Evolutionary conservation across 1,140 invertebrate species (phyloP).

Genomic region (Drosophila neocordata): DNA sequence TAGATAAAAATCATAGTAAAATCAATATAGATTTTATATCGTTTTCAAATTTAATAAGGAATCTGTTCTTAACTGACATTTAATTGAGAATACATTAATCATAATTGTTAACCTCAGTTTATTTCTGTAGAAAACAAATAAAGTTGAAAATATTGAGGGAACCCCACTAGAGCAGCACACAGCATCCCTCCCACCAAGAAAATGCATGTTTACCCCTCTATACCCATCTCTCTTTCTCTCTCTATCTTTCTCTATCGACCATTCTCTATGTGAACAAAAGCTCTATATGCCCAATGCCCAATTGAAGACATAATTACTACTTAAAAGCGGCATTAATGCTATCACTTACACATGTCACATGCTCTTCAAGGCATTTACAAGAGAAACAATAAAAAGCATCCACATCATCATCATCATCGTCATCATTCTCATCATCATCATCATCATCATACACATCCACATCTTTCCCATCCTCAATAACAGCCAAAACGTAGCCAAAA

Average conservation of each 20-base stretch:
- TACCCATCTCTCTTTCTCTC: background rate
- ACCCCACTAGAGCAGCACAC: background rate
- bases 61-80: background rate
- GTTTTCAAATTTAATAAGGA: background rate
- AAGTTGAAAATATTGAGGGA: background rate
- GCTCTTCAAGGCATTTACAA: constrained; percentile 67
- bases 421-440: constrained; percentile 22
- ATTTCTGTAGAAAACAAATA: constrained; percentile 1
- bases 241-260: constrained; percentile 1
- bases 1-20: no score
- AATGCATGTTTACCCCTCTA: background rate
- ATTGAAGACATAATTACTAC: constrained; percentile 79
- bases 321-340: constrained; percentile 78
- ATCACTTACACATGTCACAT: constrained; percentile 80
- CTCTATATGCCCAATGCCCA: constrained; percentile 52
- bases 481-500: constrained; percentile 50
- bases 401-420: constrained; percentile 6
- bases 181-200: constrained; percentile 1
- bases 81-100: background rate
- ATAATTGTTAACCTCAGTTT: constrained; percentile 3
- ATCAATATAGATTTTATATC: no score
- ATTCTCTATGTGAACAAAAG: constrained; percentile 39
- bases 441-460: constrained; percentile 1
- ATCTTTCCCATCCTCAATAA: constrained; percentile 45
- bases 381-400: constrained; percentile 60